These are phyloP conservation scores for Drusus annulatus DNA, from an alignment of 1,140 invertebrate genomes.

Conservation along the genomic window DNA sequence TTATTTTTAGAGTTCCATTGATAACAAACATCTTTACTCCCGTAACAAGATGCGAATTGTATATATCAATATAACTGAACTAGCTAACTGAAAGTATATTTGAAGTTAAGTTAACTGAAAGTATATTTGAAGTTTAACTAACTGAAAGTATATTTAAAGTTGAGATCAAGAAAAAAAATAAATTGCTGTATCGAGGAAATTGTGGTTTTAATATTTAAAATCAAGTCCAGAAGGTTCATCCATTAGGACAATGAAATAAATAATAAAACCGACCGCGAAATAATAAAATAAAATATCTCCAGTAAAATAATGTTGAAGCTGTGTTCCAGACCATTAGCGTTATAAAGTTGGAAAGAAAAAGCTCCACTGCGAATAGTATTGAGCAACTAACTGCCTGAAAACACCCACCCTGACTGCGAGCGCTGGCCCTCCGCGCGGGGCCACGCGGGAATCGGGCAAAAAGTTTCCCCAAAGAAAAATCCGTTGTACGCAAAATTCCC, in stretches of 20 bases:
- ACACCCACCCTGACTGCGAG: not conserved
- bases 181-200: too few relatives aligned
- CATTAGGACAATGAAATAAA: not conserved
- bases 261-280: not conserved
- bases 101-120: too few relatives aligned
- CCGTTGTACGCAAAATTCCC: slow-evolving; percentile 33
- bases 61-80: too few relatives aligned
- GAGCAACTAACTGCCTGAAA: slow-evolving; percentile 16
- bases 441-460: slow-evolving; percentile 5
- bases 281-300: not conserved
- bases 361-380: not conserved
- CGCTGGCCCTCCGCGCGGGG: not conserved
- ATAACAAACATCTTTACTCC: too few relatives aligned
- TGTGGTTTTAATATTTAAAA: too few relatives aligned
- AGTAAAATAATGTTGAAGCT: not conserved
- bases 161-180: too few relatives aligned
- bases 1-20: too few relatives aligned
- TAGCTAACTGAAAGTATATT: too few relatives aligned
- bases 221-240: too few relatives aligned
- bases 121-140: too few relatives aligned
- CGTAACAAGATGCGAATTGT: too few relatives aligned
- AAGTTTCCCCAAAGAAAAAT: slow-evolving; percentile 22
- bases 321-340: slow-evolving; percentile 23
- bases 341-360: slow-evolving; percentile 12
- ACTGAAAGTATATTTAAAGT: too few relatives aligned